These are phyloP conservation scores for Empidonax traillii DNA, from an alignment of 2,113 vertebrate genomes.

Conservation along the genomic window DNA sequence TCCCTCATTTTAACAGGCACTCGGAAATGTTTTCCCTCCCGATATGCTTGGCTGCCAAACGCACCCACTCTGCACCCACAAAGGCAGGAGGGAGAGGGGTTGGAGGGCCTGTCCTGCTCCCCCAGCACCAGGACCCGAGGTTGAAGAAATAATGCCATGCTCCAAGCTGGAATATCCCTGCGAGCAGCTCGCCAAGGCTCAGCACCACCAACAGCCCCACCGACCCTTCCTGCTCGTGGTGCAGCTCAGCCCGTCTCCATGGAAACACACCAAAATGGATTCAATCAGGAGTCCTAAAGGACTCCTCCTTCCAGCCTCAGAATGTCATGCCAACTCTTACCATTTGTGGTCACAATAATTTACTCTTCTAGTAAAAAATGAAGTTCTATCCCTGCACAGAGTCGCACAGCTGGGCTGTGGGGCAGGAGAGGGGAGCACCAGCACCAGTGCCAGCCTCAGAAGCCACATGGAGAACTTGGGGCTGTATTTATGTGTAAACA, in stretches of 20 bases:
- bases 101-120: not conserved
- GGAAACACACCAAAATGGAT: not conserved
- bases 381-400: not conserved
- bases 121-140: not conserved
- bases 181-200: fast-evolving
- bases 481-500: not conserved
- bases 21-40: fast-evolving
- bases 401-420: fast-evolving
- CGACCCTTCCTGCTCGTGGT: not conserved
- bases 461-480: not conserved
- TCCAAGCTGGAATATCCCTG: not conserved
- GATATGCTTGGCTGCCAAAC: fast-evolving
- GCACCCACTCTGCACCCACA: not conserved
- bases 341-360: not conserved
- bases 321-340: not conserved
- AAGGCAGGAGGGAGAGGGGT: not conserved
- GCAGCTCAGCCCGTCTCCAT: not conserved
- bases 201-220: not conserved
- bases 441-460: not conserved
- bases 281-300: not conserved
- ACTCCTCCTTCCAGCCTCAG: not conserved
- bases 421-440: not conserved
- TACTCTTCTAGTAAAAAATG: not conserved
- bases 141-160: not conserved
- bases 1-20: not conserved